phyloP scores from a whole-genome alignment of 2,888 invertebrate species.

The Aphrophora alni region DNA sequence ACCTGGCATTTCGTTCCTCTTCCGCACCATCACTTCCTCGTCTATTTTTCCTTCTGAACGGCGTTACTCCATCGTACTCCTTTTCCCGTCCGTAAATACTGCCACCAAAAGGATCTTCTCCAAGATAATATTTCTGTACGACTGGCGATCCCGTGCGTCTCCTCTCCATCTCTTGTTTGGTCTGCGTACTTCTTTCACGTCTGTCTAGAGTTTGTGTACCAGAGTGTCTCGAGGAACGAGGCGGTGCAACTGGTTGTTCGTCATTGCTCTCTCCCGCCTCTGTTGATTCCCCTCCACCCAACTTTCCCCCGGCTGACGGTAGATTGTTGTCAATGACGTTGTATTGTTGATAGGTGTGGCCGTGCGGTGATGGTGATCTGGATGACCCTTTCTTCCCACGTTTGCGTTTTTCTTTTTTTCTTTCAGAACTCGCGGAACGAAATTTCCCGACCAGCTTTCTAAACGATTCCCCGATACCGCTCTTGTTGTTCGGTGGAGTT shows the following conservation, averaged over 20 bases:
- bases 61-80: conserved; percentile 75
- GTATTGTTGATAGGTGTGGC: conserved; percentile 63
- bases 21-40: conserved; percentile 29
- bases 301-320: not conserved
- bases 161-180: conserved; percentile 29
- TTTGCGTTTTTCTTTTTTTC: conserved; percentile 51
- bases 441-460: conserved; percentile 83
- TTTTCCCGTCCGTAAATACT: conserved; percentile 85
- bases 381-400: conserved; percentile 59
- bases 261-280: conserved; percentile 12
- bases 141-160: conserved; percentile 58
- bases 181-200: conserved; percentile 45
- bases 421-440: conserved; percentile 56
- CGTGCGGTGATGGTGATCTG: conserved; percentile 64
- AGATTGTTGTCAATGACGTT: conserved; percentile 59
- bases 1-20: conserved; percentile 44
- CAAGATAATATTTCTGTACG: conserved; percentile 81
- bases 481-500: conserved; percentile 53
- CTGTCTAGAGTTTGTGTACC: conserved; percentile 31
- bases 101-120: conserved; percentile 84
- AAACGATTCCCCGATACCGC: conserved; percentile 76
- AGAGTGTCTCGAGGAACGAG: conserved; percentile 31
- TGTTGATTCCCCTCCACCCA: conserved; percentile 12
- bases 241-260: conserved; percentile 39
- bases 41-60: conserved; percentile 56